These are phyloP conservation scores for Trachelus iudaicus DNA, from an alignment of 2,888 invertebrate genomes.

Conservation along the genomic window DNA sequence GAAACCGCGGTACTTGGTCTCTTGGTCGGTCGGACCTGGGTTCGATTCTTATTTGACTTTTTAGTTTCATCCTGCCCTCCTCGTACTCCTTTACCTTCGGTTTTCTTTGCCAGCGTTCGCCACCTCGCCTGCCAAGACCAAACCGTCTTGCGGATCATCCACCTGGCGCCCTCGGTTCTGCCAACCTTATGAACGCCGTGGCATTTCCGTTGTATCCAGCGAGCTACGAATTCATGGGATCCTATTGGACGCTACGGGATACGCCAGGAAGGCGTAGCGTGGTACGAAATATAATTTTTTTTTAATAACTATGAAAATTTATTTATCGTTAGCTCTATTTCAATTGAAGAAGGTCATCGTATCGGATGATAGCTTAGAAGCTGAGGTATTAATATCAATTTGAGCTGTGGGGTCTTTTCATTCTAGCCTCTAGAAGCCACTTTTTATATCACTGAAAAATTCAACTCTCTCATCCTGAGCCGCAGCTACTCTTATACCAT, in stretches of 20 bases:
- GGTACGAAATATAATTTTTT: neutral
- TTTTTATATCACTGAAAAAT: neutral
- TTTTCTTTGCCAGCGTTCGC: conserved; percentile 13
- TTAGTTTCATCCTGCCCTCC: conserved; percentile 23
- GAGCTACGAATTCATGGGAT: neutral
- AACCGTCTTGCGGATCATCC: conserved; percentile 37
- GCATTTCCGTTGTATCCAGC: conserved; percentile 1
- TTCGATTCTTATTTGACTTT: conserved; percentile 44
- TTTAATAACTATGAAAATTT: neutral
- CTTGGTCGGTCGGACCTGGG: conserved; percentile 27
- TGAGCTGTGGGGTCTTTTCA: neutral
- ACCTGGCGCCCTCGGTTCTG: conserved; percentile 40
- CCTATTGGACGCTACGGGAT: neutral
- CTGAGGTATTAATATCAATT: neutral
- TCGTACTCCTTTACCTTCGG: conserved; percentile 28
- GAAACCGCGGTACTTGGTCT: conserved; percentile 33
- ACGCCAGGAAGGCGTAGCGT: too few relatives aligned
- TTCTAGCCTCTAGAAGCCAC: neutral
- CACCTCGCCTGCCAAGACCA: conserved; percentile 9
- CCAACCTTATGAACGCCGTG: conserved; percentile 1
- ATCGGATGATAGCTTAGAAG: neutral
- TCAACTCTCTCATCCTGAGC: neutral
- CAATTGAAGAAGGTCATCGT: neutral
- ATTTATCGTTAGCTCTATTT: neutral
- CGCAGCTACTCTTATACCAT: neutral